Base-by-base conservation (phyloP, 2,888 invertebrate genomes). In the Platycheirus rosarum region DNA sequence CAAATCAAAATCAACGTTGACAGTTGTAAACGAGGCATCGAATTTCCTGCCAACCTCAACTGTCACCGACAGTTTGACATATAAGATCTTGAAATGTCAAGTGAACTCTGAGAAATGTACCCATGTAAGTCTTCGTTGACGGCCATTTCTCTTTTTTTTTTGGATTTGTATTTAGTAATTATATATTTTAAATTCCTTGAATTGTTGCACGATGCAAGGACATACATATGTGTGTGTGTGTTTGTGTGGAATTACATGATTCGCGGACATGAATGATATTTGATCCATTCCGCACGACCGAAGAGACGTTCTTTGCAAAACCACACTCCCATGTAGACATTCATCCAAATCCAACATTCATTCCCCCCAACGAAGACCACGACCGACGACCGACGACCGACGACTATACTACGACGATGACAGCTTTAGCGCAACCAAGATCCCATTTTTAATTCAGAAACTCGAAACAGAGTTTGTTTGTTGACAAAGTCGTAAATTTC, bases 21-120 rank as follows among this genome's bases (percentile, higher is more conserved):
- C 74, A 74, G 62, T 68, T 62, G 68, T 66, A 62, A 73, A 18
- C 55, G 53, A 26, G 35, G 77, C 62, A 66, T 79, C 68, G 68
- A 68, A 63, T 82, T 82, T 77, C 77, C 63, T 68, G 68, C 66
- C 71, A 82, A 77, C 71, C 77, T 82, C 82, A 77, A 51, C 70
- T 76, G 71, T 68, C 77, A 62, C 65, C 35, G 29, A 26, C 69
- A 63, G 53, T 62, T 49, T 76, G 76, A 71, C 82, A 73, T 48
- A 62, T 42, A 62, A 68, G 82, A 71, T 71, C 71, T 73, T 73
- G 68, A 55, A 53, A 77, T 68, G 77, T 68, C 71, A 70, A 73
- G 14, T 55, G 48, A 49, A 69, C 37, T 46, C 26, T 60, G 16
- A 42, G 60, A 44, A 60, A 44, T 16, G 37, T 48, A 48, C 29